Percentiles rank a stretch among this genome's conserved stretches.
Conservation (phyloP, 2,113 vertebrate genomes). For the Oceanites oceanicus region DNA sequence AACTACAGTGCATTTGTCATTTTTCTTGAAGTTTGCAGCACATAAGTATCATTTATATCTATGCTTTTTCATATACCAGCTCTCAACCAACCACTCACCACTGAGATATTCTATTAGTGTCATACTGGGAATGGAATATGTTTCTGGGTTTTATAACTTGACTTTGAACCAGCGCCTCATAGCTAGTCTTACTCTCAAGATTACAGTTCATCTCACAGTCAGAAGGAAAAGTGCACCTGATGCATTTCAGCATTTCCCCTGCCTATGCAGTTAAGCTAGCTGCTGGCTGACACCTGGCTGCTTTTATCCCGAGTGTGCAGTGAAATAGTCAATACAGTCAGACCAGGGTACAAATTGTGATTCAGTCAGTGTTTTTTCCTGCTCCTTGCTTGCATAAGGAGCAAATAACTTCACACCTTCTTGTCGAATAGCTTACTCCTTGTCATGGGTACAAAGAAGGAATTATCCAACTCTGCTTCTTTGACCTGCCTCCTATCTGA, state of each 20-base stretch:
- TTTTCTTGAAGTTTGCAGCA: background rate
- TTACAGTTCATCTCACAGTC: background rate
- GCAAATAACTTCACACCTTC: background rate
- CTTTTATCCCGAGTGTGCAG: rapidly evolving
- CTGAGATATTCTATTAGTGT: slow-evolving; percentile 20
- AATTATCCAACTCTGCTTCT: background rate
- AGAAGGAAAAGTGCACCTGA: background rate
- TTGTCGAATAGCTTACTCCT: background rate
- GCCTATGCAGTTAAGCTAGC: background rate
- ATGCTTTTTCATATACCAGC: background rate
- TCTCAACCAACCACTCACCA: background rate
- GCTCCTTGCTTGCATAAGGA: background rate
- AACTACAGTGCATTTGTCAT: background rate
- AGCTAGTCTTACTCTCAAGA: background rate
- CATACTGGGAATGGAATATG: slow-evolving; percentile 9
- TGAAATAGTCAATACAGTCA: background rate
- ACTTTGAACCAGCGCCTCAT: background rate
- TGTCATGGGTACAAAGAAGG: background rate
- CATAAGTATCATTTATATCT: background rate
- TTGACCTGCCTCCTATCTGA: background rate
- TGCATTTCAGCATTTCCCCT: background rate
- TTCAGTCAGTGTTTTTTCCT: background rate
- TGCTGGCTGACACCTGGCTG: background rate
- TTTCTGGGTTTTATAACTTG: background rate
- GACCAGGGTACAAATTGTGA: background rate